phyloP scores from a whole-genome alignment of 1,140 invertebrate species.

The Solenopsis fugax region DNA sequence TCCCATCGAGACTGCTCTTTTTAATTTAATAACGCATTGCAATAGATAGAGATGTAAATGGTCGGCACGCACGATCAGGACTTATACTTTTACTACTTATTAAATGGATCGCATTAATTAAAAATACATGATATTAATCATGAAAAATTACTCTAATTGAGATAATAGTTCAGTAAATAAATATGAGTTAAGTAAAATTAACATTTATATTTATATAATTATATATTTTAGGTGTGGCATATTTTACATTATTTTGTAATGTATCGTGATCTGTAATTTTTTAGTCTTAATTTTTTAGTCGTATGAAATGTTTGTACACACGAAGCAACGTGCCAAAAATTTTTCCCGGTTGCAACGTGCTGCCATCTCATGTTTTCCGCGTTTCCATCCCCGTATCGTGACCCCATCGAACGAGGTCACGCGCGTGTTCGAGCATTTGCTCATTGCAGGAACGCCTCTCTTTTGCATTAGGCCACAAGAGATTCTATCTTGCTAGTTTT shows the following conservation, averaged over 20 bases:
- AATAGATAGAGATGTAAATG: not conserved
- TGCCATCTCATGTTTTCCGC: slow-evolving; percentile 71
- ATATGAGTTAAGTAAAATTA: not conserved
- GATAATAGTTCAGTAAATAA: not conserved
- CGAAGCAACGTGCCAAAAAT: slow-evolving; percentile 16
- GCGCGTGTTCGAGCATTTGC: slow-evolving; percentile 57
- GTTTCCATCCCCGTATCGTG: slow-evolving; percentile 57
- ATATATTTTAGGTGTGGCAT: not conserved
- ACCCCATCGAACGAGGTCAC: slow-evolving; percentile 72
- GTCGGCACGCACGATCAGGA: not conserved
- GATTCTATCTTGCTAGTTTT: not conserved
- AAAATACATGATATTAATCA: not conserved
- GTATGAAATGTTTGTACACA: not conserved
- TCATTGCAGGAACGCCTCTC: slow-evolving; percentile 7
- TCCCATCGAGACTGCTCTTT: not conserved
- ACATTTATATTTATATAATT: not conserved
- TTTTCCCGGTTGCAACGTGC: slow-evolving; percentile 63
- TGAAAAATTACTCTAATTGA: not conserved
- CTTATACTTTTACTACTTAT: not conserved
- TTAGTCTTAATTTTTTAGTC: not conserved
- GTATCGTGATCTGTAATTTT: not conserved
- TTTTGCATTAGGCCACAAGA: slow-evolving; percentile 9
- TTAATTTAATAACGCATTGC: not conserved
- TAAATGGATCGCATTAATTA: not conserved
- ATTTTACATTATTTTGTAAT: not conserved